Base-by-base conservation (phyloP, 2,888 invertebrate species). In the Eurytoma adleriae region DNA sequence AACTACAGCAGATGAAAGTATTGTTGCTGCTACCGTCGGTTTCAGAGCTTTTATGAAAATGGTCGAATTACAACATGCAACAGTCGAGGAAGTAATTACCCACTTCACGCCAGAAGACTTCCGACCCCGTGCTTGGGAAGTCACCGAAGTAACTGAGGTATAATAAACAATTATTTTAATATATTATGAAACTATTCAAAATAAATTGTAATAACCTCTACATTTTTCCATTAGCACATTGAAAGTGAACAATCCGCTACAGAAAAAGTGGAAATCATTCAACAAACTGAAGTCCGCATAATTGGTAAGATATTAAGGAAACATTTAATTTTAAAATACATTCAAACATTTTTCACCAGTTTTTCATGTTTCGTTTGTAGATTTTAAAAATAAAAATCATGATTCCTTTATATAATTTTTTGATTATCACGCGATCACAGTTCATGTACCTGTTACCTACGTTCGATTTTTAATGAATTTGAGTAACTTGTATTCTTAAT, bases 41-140 rank as follows among this genome's bases (percentile, higher is more conserved):
- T 96, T 97, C 91, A 93, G 95, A 84, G 96, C 97, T 7, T 96
- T 97, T 89, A 94, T 97, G 92, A 94, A 94, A 87, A 96, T 97
- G 96, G 94, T 97, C 12, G 96, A 96, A 88, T 92, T 95, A 79
- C 94, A 95, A 86, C 95, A 96, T 87, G 94, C 94, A 71, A 95
- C 96, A 0, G 95, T 97, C 27, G 96, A 97, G 90, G 96, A 96
- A 91, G 95, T 96, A 27, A 95, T 97, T 84, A 94, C 95, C 2
- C 94, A 95, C 86, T 96, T 97, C 88, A 94, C 94, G 80, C 96
- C 96, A 2, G 96, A 96, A 91, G 97, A 97, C 91, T 97, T 97
- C 89, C 94, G 95, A 82, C 94, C 95, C 64, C 94, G 94, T 81
- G 94, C 95, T 87, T 96, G 96, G 96, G 96, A 96, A 92, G 92